phyloP scores from a whole-genome alignment of 2,888 invertebrate species.

The Pseudeuparius sepicola region DNA sequence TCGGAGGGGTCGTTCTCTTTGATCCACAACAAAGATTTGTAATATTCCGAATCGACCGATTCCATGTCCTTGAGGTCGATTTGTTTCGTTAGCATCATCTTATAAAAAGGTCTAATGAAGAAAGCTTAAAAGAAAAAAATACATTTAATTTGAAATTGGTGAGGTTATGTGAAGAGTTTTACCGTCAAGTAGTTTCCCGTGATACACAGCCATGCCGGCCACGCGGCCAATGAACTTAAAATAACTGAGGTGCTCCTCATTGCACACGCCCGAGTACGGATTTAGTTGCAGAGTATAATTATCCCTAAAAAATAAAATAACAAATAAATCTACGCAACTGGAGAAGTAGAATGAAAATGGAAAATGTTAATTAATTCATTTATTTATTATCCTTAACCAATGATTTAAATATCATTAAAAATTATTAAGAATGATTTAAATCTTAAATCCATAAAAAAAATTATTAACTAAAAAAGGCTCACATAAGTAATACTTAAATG shows the following conservation, averaged over 20 bases:
- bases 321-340: too few species aligned
- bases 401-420: too few species aligned
- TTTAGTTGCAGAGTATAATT: conserved; percentile 99
- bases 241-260: conserved; percentile 95
- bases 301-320: conserved; percentile 56
- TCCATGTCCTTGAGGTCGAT: conserved; percentile 98
- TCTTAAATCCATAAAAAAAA: too few species aligned
- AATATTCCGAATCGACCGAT: conserved; percentile 97
- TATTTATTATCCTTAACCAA: too few species aligned
- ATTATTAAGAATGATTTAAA: too few species aligned
- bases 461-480: too few species aligned
- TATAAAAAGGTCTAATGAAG: conserved; percentile 99
- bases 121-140: conserved; percentile 57
- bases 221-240: conserved; percentile 98
- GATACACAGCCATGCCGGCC: conserved; percentile 98
- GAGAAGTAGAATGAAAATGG: too few species aligned
- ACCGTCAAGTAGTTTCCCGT: conserved; percentile 96
- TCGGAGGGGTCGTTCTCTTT: conserved; percentile 94
- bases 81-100: conserved; percentile 95
- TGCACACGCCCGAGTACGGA: conserved; percentile 93
- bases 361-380: too few species aligned
- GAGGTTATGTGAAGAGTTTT: conserved; percentile 14
- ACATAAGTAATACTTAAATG: too few species aligned
- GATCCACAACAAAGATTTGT: conserved; percentile 94
- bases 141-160: conserved; percentile 7